Percentiles rank a stretch among this genome's conserved stretches.
Evolutionary conservation across 2,113 vertebrate genomes (phyloP).

Genomic region (Suncus etruscus): DNA sequence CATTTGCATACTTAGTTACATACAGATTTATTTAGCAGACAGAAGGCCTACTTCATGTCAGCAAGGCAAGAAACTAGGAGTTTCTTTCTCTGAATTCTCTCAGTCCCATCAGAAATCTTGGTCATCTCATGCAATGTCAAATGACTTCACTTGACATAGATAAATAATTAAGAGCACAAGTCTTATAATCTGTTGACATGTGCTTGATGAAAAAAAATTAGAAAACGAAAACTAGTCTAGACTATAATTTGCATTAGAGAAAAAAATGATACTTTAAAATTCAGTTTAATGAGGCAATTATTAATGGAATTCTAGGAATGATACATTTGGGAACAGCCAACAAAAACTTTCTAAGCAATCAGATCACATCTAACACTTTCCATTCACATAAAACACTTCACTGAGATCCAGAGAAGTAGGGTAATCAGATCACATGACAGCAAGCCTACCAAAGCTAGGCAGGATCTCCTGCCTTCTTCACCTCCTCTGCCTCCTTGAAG

Average conservation of each 20-base stretch:
- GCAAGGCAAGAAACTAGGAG: neutral
- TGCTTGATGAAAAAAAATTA: conserved; percentile 4
- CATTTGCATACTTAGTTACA: neutral
- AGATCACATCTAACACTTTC: neutral
- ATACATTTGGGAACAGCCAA: neutral
- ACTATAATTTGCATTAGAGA: neutral
- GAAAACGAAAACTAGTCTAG: neutral
- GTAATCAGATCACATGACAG: neutral
- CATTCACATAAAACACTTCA: neutral
- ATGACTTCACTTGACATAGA: no score
- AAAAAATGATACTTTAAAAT: neutral
- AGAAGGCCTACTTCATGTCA: neutral
- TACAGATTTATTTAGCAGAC: neutral
- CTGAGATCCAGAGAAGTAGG: neutral
- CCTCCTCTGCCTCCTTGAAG: neutral
- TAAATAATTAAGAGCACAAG: no score
- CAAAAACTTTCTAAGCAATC: neutral
- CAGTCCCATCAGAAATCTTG: conserved; percentile 15
- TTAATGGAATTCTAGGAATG: neutral
- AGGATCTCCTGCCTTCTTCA: neutral
- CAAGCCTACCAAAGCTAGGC: neutral
- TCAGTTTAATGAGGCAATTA: neutral
- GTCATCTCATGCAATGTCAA: neutral
- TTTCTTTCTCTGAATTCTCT: neutral
- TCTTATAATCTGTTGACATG: neutral